Evolutionary conservation across 2,888 invertebrate species (phyloP).

Genomic region (Scelioninae gen. 2): DNA sequence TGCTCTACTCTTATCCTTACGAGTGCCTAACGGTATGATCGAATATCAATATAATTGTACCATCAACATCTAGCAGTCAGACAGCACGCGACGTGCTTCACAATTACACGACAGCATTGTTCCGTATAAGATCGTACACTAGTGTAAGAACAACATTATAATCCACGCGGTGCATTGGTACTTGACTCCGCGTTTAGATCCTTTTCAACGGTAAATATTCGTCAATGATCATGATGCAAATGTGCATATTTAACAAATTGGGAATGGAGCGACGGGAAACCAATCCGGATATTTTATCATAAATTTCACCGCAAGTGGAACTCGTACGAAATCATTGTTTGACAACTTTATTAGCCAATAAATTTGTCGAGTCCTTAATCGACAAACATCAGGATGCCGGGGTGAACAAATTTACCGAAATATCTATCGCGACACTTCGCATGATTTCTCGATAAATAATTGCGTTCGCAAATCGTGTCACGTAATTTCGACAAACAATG

Average conservation of each 20-base stretch:
- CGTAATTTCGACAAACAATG: no score
- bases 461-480: no score
- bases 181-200: slow-evolving; percentile 25
- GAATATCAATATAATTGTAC: slow-evolving; percentile 50
- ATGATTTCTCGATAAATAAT: no score
- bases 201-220: slow-evolving; percentile 41
- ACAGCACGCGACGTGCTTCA: slow-evolving; percentile 8
- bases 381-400: no score
- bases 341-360: slow-evolving; percentile 1
- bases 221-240: slow-evolving; percentile 41
- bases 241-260: slow-evolving; percentile 18
- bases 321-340: slow-evolving; percentile 14
- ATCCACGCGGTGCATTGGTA: slow-evolving; percentile 7
- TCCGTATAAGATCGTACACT: neutral
- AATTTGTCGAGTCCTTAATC: neutral
- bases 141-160: slow-evolving; percentile 20
- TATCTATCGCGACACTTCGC: no score
- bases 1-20: slow-evolving; percentile 48
- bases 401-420: no score
- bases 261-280: slow-evolving; percentile 24
- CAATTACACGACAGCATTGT: slow-evolving; percentile 23
- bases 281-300: slow-evolving; percentile 32
- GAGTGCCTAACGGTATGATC: slow-evolving; percentile 59
- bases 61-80: slow-evolving; percentile 34
- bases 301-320: slow-evolving; percentile 35